phyloP scores from a whole-genome alignment of 2,113 vertebrate species.

The Axis porcinus region DNA sequence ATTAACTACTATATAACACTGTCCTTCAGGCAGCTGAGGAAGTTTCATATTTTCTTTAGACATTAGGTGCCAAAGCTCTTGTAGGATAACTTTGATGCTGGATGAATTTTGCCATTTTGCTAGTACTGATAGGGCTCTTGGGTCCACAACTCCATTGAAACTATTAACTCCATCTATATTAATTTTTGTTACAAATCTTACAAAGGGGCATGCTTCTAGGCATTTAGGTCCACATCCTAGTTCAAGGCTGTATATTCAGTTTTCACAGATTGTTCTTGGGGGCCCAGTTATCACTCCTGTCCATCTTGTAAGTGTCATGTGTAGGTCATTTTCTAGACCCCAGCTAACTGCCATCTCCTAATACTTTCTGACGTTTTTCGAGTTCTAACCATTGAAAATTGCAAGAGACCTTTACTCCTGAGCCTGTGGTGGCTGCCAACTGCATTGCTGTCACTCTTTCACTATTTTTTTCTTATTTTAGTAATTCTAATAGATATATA shows the following conservation, averaged over 20 bases:
- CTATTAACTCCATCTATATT: neutral
- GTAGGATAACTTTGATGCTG: neutral
- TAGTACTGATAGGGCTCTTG: neutral
- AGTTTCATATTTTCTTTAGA: neutral
- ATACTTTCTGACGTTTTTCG: neutral
- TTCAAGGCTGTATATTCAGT: neutral
- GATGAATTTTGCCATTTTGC: neutral
- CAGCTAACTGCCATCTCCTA: neutral
- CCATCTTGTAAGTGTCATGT: neutral
- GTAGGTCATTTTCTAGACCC: neutral
- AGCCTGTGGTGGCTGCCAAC: neutral
- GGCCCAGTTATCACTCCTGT: neutral
- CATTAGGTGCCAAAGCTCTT: neutral
- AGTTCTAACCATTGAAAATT: neutral
- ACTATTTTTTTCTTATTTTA: neutral
- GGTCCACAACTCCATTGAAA: neutral
- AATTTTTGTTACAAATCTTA: neutral
- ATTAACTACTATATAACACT: constrained; percentile 75
- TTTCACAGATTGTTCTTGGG: neutral
- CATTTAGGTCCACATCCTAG: neutral
- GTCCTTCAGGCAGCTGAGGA: neutral
- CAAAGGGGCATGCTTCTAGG: neutral
- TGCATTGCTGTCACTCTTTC: neutral
- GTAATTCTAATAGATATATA: neutral
- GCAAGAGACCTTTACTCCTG: neutral